These are phyloP conservation scores for Streptopelia turtur DNA, from an alignment of 2,797 vertebrate species.

Conservation along the genomic window DNA sequence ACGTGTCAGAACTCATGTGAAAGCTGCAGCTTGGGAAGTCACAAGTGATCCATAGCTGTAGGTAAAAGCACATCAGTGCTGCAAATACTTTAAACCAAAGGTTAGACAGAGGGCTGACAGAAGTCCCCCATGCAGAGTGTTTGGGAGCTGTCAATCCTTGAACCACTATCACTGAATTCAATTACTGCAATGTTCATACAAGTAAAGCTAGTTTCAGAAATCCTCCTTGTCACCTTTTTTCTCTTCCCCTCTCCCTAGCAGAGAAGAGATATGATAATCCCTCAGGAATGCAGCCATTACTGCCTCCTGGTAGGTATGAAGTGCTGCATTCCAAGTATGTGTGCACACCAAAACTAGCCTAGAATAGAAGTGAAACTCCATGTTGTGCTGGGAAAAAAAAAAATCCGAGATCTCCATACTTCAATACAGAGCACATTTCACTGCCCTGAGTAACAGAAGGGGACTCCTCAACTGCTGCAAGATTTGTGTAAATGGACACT, in stretches of 20 bases:
- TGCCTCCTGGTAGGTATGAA: neutral
- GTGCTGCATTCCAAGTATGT: neutral
- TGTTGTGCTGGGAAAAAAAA: neutral
- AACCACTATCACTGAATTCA: neutral
- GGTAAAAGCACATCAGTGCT: neutral
- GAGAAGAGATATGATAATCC: neutral
- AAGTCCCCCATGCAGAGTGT: neutral
- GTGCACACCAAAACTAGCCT: neutral
- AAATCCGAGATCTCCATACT: neutral
- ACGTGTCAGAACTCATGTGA: neutral
- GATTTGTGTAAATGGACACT: neutral
- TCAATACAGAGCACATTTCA: neutral
- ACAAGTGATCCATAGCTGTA: neutral
- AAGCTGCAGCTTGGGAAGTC: neutral
- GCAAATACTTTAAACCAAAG: neutral
- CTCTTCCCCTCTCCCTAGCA: neutral
- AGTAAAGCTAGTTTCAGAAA: neutral
- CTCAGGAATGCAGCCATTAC: neutral
- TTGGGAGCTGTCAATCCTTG: neutral
- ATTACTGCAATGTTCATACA: neutral
- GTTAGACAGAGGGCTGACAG: neutral
- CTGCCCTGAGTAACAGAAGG: accelerated
- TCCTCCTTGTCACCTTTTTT: neutral
- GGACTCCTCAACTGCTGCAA: neutral
- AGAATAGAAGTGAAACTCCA: neutral